Evolutionary conservation across 64 coral and sea anemone species (phyloP), one percentile per base, ranked within the genome.

Genomic region (Pocillopora damicornis): DNA sequence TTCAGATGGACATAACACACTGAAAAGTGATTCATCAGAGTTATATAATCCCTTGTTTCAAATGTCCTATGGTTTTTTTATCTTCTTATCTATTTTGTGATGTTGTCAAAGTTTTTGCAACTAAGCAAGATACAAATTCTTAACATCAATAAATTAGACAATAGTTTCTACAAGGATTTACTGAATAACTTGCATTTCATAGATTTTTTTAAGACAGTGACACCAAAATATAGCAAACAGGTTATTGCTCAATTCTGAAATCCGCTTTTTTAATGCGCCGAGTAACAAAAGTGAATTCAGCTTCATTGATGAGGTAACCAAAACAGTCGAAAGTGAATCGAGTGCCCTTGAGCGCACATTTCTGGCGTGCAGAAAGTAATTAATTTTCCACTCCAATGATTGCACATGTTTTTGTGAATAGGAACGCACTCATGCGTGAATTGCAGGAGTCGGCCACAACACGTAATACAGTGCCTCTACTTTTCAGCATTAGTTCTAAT

Each of bases 301-400:
- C 42, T 30, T 45, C 0, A 14, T 37, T 2, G 63, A 84, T 22
- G 26, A 58, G n/a, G 59, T 34, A 13, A 60, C 26, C 4, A 63
- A 13, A 64, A 63, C 4, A 13, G 37, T 35, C 13, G 2, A 13
- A 85, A 57, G 61, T 25, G 80, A 45, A 64, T 38, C 42, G 66
- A 67, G 37, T 72, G 18, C 9, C 57, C 58, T 80, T 72, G n/a
- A 72, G 20, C 58, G 37, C 65, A 25, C 58, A 85, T 51, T 85
- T 58, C 42, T 73, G 81, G 81, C 65, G 65, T 72, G 64, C 37
- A 72, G 67, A 20, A 71, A 56, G 81, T 72, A 85, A 85, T 85
- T 85, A 85, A 85, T 85, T 85, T 85, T 45, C 69, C 65, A 57
- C 81, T 58, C 64, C 63, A 85, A 2, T 85, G 51, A 12, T 66